Conservation (phyloP, 2,797 vertebrate species). For the Glossophaga mutica region DNA sequence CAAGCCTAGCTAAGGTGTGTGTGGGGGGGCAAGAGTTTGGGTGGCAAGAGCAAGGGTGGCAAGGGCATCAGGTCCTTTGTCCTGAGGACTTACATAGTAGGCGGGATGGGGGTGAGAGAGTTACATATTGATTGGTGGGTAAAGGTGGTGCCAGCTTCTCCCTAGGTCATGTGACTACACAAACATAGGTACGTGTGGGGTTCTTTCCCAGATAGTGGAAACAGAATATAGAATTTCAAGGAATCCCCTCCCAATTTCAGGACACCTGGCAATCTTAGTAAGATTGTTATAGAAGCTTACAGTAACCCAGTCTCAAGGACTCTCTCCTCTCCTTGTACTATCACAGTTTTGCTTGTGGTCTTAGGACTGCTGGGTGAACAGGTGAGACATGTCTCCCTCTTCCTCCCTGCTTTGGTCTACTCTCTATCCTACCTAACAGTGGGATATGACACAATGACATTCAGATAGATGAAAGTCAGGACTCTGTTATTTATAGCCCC, state of each 20-base stretch:
- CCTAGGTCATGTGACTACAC: not conserved
- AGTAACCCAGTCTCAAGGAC: not conserved
- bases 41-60: not conserved
- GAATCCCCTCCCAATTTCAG: not conserved
- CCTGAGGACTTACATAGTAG: not conserved
- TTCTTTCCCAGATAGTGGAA: not conserved
- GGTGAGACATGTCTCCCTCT: not conserved
- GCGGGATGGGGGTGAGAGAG: not conserved
- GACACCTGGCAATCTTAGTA: not conserved
- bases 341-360: not conserved
- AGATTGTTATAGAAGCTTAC: not conserved
- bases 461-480: not conserved
- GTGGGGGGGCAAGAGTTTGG: not conserved
- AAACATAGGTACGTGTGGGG: not conserved
- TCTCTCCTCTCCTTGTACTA: not conserved
- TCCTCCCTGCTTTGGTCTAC: not conserved
- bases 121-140: not conserved
- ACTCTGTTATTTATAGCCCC: not conserved
- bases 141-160: not conserved
- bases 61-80: not conserved
- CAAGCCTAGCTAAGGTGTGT: not conserved
- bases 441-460: rapidly evolving
- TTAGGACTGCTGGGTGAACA: not conserved
- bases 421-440: not conserved
- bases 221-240: not conserved